Percentiles rank a stretch among this genome's conserved stretches.
Conservation (phyloP, 2,113 vertebrate genomes). For the Corythaeola cristata region DNA sequence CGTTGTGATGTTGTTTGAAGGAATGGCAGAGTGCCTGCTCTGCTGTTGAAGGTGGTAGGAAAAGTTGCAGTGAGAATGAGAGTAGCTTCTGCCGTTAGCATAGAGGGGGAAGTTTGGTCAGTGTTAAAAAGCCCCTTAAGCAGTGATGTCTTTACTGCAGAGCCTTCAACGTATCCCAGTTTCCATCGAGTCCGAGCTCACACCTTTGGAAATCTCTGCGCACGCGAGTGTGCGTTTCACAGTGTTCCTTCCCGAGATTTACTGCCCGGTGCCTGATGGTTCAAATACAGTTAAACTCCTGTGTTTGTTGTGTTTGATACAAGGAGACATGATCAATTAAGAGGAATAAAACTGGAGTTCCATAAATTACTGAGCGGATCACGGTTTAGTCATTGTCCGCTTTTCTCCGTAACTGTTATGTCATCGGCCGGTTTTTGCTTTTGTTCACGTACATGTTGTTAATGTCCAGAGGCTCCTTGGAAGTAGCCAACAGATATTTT, state of each 20-base stretch:
- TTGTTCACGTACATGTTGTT: fast-evolving
- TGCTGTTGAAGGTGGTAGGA: not conserved
- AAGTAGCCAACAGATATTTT: not conserved
- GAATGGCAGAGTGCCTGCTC: not conserved
- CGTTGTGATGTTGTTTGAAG: too few relatives aligned
- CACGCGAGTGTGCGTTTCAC: fast-evolving
- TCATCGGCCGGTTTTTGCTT: not conserved
- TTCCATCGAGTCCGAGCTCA: fast-evolving
- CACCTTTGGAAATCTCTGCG: fast-evolving
- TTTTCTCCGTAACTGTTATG: not conserved
- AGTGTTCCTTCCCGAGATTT: not conserved
- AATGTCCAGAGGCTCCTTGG: not conserved
- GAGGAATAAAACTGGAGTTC: not conserved
- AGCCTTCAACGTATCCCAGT: not conserved
- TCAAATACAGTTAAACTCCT: not conserved
- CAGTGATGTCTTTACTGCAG: fast-evolving
- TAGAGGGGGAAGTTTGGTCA: not conserved
- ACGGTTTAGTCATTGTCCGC: not conserved
- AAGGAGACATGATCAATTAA: not conserved
- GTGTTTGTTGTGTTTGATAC: not conserved
- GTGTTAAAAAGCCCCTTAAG: not conserved
- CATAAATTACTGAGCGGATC: not conserved
- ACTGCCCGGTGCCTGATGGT: not conserved
- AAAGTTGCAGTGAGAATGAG: fast-evolving
- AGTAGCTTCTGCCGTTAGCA: not conserved